Base-by-base conservation (phyloP, 2,113 vertebrate species). In the Plecturocebus donacophilus region DNA sequence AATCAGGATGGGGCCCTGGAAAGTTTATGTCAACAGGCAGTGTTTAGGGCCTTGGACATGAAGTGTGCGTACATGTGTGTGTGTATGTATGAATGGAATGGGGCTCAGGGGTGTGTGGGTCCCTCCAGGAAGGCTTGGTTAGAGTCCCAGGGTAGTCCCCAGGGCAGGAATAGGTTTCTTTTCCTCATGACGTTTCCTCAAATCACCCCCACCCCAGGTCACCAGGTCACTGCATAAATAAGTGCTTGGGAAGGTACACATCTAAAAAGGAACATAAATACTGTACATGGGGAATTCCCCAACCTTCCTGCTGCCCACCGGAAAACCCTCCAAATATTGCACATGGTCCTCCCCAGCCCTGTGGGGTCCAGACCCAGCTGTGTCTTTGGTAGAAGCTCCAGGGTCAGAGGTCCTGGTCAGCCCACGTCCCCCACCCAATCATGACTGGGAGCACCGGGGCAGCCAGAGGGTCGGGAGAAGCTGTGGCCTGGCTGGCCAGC, bases 311-410 rank as follows among this genome's bases (percentile, higher is more conserved):
- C 68, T 91, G 97, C 90, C 95, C 70, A 30, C 92, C 87, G 79
- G 95, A 95, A 95, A 88, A 87, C 96, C 95, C 92, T 97, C 94
- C 90, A 85, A 95, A 96, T 98, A 98, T 97, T 98, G 98, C 97
- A 98, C 98, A 96, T 95, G 96, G 97, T 96, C 91, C 96, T 92
- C 87, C 87, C 97, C 77, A 97, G 94, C 84, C 94, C 94, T 8
- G 1, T 52, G 90, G 95, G 95, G 92, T 90, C 92, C 92, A 96
- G 96, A 96, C 95, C 97, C 5, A 0, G 97, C 94, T 38, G 40
- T 96, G 97, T 98, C 98, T 98, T 98, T 98, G 98, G 98, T 97
- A 97, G 96, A 98, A 97, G 98, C 97, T 97, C 97, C 87, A 92
- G 96, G 97, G 96, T 94, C 94, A 96, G 87, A 70, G 92, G 94